Base-by-base conservation (phyloP, 2,113 vertebrate species). In the Ranitomeya variabilis region DNA sequence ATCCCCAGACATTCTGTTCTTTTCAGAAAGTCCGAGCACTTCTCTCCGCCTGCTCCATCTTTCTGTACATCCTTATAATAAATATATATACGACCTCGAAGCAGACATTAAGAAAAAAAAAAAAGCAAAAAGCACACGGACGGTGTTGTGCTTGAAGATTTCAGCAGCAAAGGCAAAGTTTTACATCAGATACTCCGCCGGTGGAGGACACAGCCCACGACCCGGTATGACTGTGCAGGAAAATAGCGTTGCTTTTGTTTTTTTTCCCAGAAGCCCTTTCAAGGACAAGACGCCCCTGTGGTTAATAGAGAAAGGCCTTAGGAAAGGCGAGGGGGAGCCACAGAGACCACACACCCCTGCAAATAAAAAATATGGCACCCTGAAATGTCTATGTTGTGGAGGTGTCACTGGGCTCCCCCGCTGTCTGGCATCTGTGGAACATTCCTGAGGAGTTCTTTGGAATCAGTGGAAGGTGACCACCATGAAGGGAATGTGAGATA, bases 361-460 rank as follows among this genome's bases (percentile, higher is more conserved):
- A 59, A 83, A 83, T 69, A 64, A 88, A 87, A 87, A 87, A 73
- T 54, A 82, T 64, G 59, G 64, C 57, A 77, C 87, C 87, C 87
- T 67, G 87, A 77, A 74, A 83, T 76, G 55, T 74, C 23, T 54
- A 52, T 88, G 80, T 52, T 54, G 14, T 52, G 80, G 79, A 64
- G 80, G 80, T 59, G 69, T 83, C 45, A 11, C 80, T 51, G 69
- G 67, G 80, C 87, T 55, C 87, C 80, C 87, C 71, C 66, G 73
- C 86, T 73, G 57, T 84, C 80, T 77, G 87, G 80, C 87, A 78
- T 84, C 69, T 31, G 80, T 88, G 87, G 87, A 88, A 88, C 87
- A 88, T 88, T 84, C 87, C 87, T 88, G 87, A 88, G 87, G 80
- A 83, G 69, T 51, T 88, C 87, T 88, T 88, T 88, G 87, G 87